phyloP scores from a whole-genome alignment of 2,797 vertebrate species.

The Sebastes alutus region DNA sequence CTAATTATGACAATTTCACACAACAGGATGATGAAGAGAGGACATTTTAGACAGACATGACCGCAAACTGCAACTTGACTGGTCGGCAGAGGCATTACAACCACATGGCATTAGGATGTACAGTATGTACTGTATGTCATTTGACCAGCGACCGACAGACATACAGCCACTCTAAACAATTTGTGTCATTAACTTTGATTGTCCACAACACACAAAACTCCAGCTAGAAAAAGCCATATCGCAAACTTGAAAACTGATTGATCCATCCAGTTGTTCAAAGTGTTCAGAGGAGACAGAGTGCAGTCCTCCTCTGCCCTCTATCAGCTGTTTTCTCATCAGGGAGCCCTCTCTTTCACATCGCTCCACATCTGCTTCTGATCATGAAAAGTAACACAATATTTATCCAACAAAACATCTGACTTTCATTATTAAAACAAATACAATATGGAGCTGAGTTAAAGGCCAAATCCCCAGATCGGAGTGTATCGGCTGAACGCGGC shows the following conservation, averaged over 20 bases:
- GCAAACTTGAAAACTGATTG: neutral
- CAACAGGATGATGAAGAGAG: too few species aligned
- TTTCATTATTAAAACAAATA: constrained; percentile 40
- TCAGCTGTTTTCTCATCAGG: constrained; percentile 2
- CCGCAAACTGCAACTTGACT: too few species aligned
- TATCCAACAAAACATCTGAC: constrained; percentile 25
- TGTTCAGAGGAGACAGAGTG: neutral
- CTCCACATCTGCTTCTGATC: constrained; percentile 66
- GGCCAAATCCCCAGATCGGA: constrained; percentile 31
- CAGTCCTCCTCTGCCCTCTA: constrained; percentile 5
- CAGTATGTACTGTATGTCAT: neutral
- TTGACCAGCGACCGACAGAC: neutral
- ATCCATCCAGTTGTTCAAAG: neutral
- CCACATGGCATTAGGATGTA: neutral
- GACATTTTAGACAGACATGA: too few species aligned
- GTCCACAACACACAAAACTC: neutral
- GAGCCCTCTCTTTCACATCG: neutral
- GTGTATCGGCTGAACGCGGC: neutral
- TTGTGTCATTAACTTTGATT: neutral
- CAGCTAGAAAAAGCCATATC: neutral
- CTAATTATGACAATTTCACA: too few species aligned
- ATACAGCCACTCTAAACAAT: neutral
- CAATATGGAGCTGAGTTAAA: constrained; percentile 28
- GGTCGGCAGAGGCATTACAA: too few species aligned
- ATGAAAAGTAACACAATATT: constrained; percentile 40